These are phyloP conservation scores for Dolichallabes microphthalmus DNA, from an alignment of 2,113 vertebrate species.

Conservation along the genomic window DNA sequence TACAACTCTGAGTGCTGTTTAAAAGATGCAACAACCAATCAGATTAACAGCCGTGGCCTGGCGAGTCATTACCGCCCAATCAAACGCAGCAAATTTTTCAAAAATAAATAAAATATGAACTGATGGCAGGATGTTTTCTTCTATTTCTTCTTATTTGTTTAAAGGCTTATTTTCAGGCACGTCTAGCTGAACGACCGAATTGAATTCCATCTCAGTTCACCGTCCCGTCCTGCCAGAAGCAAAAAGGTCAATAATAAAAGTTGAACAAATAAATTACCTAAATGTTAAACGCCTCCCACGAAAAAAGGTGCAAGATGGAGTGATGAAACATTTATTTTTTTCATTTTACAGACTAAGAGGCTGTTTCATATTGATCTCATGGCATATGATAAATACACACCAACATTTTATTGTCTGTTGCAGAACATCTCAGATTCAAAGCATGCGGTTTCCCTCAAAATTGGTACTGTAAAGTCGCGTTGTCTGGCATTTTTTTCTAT, in stretches of 20 bases:
- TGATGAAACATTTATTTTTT: neutral
- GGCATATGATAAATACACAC: neutral
- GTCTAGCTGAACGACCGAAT: no score
- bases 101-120: slow-evolving; percentile 15
- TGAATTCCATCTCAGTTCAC: neutral
- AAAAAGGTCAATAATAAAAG: neutral
- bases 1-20: slow-evolving; percentile 15
- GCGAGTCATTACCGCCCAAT: slow-evolving; percentile 22
- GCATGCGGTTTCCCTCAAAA: slow-evolving; percentile 43
- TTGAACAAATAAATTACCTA: slow-evolving; percentile 3
- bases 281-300: neutral
- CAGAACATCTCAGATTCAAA: slow-evolving; percentile 27
- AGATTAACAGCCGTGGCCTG: slow-evolving; percentile 15
- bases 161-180: neutral
- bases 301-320: neutral
- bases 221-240: neutral
- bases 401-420: slow-evolving; percentile 35
- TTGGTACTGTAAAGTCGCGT: slow-evolving; percentile 31
- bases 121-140: neutral
- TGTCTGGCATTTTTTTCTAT: slow-evolving; percentile 16
- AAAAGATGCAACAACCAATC: slow-evolving; percentile 24
- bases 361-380: slow-evolving; percentile 29
- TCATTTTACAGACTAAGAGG: neutral
- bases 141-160: no score
- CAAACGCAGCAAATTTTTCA: neutral